Base-by-base conservation (phyloP, 2,888 invertebrate species). In the Eulithis prunata region DNA sequence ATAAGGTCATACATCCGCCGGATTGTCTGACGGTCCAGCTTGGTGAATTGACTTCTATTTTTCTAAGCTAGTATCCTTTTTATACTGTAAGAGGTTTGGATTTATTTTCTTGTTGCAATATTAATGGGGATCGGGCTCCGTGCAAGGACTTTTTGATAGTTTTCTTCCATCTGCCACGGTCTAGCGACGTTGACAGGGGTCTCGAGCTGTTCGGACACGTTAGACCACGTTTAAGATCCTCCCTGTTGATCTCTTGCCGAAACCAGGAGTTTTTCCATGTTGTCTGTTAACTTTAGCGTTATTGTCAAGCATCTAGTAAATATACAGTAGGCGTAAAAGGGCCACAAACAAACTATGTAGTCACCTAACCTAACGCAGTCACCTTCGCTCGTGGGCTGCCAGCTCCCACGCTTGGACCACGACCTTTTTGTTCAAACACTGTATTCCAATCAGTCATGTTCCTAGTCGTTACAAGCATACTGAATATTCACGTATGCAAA, bases 1-100 rank as follows among this genome's bases (percentile, higher is more conserved):
- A 91, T 91, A 90, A 91, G 81, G 74, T 62, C 75, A 83, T 79
- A 86, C 88, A 86, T 91, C 91, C 91, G 90, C 88, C 86, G 85
- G 85, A 83, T 81, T 82, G 76, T 81, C 75, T 82, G 78, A 83
- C 83, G 79, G 78, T 78, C 74, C 73, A 73, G 71, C 71, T 74
- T 51, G 57, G 74, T 21, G 57, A 45, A n/a, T 38, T 28, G 8
- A 41, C 32, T 41, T 41, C 6, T 41, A 8, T 10, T 41, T 41
- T 10, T 41, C 10, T 32, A 41, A 8, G 5, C 8, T 10, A 41
- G 8, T 41, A 41, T 11, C 2, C 41, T 8, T 41, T 8, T 2
- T 2, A 41, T 10, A 6, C 10, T 8, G 8, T 41, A 41, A 10
- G 1, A 47, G 6, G 47, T 14, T 14, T 11, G 43, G 43, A 21